Percentiles rank a stretch among this genome's conserved stretches.
Evolutionary conservation across 2,888 invertebrate genomes (phyloP).

Genomic region (Germaria angustata): DNA sequence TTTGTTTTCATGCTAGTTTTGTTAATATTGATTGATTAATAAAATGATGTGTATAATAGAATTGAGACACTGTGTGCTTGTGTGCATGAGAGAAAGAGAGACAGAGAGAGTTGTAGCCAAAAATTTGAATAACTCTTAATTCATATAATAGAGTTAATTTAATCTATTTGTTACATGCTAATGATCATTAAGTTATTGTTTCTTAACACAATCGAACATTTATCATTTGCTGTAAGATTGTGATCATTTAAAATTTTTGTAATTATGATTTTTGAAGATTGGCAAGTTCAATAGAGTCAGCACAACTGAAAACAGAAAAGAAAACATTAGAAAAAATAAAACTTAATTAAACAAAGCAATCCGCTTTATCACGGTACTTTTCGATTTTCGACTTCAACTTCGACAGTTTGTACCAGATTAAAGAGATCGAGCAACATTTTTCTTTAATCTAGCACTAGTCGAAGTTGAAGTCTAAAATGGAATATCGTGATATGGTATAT

Average conservation of each 20-base stretch:
- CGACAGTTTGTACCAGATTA: no score
- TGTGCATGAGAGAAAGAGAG: neutral
- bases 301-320: conserved; percentile 71
- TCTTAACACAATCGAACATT: neutral
- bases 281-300: conserved; percentile 75
- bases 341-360: neutral
- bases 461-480: no score
- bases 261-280: conserved; percentile 71
- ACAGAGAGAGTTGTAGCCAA: neutral
- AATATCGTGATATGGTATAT: no score
- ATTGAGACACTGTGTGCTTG: neutral
- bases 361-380: no score
- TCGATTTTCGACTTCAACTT: no score
- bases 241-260: conserved; percentile 23
- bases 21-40: conserved; percentile 15
- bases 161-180: neutral
- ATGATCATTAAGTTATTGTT: conserved; percentile 30
- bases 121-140: neutral
- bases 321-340: conserved; percentile 13
- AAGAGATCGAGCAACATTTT: no score
- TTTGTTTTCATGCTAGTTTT: neutral
- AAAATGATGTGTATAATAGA: neutral
- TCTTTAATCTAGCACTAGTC: no score
- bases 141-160: neutral
- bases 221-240: conserved; percentile 1